Percentiles rank a stretch among this genome's conserved stretches.
Conservation (phyloP, 2,113 vertebrate species). For the Hypocryptadius cinnamomeus region DNA sequence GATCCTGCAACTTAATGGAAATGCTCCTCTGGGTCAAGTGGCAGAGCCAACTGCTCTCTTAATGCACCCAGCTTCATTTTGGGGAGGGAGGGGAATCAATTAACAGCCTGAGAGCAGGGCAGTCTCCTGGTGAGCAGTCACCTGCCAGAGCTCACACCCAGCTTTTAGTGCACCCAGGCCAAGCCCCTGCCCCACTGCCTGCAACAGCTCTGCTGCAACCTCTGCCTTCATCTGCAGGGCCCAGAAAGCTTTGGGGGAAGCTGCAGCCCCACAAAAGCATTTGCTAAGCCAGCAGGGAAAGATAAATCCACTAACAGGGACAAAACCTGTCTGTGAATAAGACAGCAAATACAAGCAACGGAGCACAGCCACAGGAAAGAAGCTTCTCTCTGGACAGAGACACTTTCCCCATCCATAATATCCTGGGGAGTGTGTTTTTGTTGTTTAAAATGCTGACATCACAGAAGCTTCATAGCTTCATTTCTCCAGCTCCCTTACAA, state of each 20-base stretch:
- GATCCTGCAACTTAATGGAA: neutral
- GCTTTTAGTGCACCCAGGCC: neutral
- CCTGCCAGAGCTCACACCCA: neutral
- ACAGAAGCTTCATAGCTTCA: neutral
- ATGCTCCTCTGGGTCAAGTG: slow-evolving; percentile 12
- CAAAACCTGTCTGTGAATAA: neutral
- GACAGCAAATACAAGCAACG: neutral
- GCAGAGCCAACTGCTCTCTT: neutral
- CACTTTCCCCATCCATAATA: neutral
- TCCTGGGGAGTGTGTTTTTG: neutral
- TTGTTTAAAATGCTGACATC: neutral
- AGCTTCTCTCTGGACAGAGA: neutral
- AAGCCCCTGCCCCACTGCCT: neutral
- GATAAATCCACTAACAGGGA: neutral
- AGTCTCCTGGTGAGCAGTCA: neutral
- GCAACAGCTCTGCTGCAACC: neutral
- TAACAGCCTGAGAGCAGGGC: neutral
- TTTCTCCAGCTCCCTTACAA: neutral
- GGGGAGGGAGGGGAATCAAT: neutral
- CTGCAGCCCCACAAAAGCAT: neutral
- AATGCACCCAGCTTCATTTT: neutral
- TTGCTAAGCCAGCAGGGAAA: neutral
- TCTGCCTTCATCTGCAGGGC: neutral
- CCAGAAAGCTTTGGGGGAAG: neutral
- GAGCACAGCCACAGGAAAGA: neutral